Evolutionary conservation across 2,888 invertebrate genomes (phyloP).

Genomic region (Andrena hattorfiana): DNA sequence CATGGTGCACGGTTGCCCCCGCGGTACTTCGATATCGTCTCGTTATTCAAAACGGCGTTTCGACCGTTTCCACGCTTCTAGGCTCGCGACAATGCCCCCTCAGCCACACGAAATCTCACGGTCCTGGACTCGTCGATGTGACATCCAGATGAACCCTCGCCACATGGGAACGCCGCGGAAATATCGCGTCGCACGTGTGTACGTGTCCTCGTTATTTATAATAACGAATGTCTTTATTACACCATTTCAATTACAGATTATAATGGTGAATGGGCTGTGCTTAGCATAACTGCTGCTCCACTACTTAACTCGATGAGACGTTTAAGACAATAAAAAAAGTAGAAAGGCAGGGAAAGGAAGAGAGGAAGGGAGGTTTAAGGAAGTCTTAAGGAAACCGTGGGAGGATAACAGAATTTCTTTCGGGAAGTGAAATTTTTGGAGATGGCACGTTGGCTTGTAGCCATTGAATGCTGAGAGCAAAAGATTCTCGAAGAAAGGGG

Average conservation of each 20-base stretch:
- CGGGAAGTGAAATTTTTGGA: constrained; percentile 1
- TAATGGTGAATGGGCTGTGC: too few relatives aligned
- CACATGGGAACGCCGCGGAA: constrained; percentile 51
- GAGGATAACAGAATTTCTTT: constrained; percentile 5
- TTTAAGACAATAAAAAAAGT: too few relatives aligned
- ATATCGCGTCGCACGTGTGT: constrained; percentile 41
- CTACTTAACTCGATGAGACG: too few relatives aligned
- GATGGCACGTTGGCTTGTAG: not conserved
- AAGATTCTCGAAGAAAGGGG: too few relatives aligned
- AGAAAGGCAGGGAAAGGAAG: not conserved
- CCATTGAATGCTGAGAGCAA: too few relatives aligned
- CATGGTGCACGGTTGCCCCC: constrained; percentile 57
- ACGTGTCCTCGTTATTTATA: not conserved
- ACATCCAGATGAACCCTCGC: constrained; percentile 50
- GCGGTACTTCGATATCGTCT: constrained; percentile 67
- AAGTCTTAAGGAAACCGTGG: constrained; percentile 4
- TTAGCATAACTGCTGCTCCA: too few relatives aligned
- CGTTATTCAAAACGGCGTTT: constrained; percentile 73
- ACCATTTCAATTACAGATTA: too few relatives aligned
- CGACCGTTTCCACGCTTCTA: constrained; percentile 61
- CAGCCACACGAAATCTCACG: constrained; percentile 52
- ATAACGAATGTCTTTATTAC: too few relatives aligned
- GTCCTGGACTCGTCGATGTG: constrained; percentile 44
- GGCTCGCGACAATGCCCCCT: constrained; percentile 31
- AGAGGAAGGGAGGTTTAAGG: not conserved